Conservation (phyloP, 2,888 invertebrate species). For the Chrysotoxum bicinctum region DNA sequence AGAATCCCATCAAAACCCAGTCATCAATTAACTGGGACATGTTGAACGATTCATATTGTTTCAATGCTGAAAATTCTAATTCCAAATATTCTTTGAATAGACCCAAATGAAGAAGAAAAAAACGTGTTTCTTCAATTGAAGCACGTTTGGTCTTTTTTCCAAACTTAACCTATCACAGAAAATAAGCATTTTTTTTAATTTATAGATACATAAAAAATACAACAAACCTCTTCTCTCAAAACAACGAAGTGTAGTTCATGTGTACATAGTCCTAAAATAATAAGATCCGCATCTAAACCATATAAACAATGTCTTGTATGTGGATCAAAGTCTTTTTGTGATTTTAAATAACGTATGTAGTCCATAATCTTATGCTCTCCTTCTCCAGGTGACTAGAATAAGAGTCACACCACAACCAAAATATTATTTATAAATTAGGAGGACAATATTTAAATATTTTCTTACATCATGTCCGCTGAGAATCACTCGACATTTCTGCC, state of each 20-base stretch:
- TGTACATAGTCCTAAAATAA: conserved; percentile 97
- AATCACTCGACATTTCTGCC: conserved; percentile 93
- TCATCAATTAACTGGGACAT: conserved; percentile 97
- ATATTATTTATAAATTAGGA: background rate
- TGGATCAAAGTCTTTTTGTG: conserved; percentile 92
- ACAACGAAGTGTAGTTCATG: conserved; percentile 98
- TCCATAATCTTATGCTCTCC: conserved; percentile 99
- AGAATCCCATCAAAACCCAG: conserved; percentile 98
- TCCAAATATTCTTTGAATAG: conserved; percentile 95
- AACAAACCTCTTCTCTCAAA: conserved; percentile 92
- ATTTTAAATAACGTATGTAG: conserved; percentile 94
- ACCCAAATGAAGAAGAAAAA: conserved; percentile 95
- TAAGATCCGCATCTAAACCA: conserved; percentile 98
- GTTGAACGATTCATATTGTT: conserved; percentile 87
- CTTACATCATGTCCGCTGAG: conserved; percentile 95
- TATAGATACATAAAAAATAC: background rate
- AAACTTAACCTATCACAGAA: conserved; percentile 86
- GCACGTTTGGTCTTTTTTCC: conserved; percentile 86
- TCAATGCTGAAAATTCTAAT: conserved; percentile 91
- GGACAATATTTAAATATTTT: background rate
- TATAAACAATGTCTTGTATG: conserved; percentile 98
- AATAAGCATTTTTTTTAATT: background rate
- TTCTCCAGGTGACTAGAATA: conserved; percentile 92
- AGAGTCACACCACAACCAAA: background rate
- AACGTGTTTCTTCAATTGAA: conserved; percentile 94